These are phyloP conservation scores for Atta colombica DNA, from an alignment of 1,140 invertebrate genomes.

Conservation along the genomic window DNA sequence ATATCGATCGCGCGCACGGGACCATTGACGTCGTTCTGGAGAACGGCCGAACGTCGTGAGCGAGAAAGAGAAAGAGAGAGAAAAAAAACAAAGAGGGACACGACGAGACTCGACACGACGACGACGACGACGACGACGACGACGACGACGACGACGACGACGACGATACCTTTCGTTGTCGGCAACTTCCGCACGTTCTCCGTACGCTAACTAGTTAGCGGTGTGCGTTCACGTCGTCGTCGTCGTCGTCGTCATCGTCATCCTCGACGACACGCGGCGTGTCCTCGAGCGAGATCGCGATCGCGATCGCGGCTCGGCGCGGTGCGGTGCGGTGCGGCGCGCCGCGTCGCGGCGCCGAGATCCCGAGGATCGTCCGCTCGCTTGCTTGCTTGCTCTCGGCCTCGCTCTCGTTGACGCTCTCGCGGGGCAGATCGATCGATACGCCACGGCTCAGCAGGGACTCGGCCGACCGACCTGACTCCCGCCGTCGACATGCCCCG, in stretches of 20 bases:
- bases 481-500: slow-evolving; percentile 67
- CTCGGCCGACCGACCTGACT: slow-evolving; percentile 53
- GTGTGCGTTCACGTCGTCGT: neutral
- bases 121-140: neutral
- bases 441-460: slow-evolving; percentile 45
- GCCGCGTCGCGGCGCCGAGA: slow-evolving; percentile 52
- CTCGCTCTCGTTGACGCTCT: slow-evolving; percentile 59
- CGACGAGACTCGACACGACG: neutral
- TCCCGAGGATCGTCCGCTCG: slow-evolving; percentile 50
- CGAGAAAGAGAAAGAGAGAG: neutral
- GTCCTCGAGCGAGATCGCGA: slow-evolving; percentile 51
- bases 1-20: slow-evolving; percentile 74
- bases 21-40: slow-evolving; percentile 76
- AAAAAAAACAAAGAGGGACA: slow-evolving; percentile 1
- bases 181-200: neutral
- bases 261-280: neutral
- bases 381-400: slow-evolving; percentile 42
- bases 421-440: slow-evolving; percentile 71
- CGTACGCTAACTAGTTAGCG: neutral
- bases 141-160: slow-evolving; percentile 21
- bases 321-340: slow-evolving; percentile 31
- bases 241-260: neutral
- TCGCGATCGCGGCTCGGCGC: slow-evolving; percentile 15
- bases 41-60: slow-evolving; percentile 60
- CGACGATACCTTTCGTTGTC: slow-evolving; percentile 15